Base-by-base conservation (phyloP, 2,113 vertebrate genomes). In the Prunella himalayana region DNA sequence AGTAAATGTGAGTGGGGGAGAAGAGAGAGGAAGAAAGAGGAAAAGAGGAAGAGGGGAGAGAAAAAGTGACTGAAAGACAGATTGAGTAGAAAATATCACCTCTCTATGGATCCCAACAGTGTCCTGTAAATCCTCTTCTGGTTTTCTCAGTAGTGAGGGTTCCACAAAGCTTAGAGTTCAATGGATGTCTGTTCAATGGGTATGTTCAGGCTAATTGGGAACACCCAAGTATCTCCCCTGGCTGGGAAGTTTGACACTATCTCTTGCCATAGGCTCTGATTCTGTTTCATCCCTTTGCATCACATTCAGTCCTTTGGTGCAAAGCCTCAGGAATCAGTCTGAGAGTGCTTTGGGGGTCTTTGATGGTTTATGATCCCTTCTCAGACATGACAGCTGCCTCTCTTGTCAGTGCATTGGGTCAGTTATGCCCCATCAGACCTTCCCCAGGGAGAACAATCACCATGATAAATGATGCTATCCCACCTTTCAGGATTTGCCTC, bases 361-460 rank as follows among this genome's bases (percentile, higher is more conserved):
- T 44, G 31, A 18, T 66, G 16, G 13, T 66, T 66, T 50, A 21
- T 59, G 71, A 27, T 51, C 44, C 9, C 44, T 76, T 42, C 61
- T 76, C 25, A 76, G 37, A 68, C 17, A 15, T 50, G 35, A 35
- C 44, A 50, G 31, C 31, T 76, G 44, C 37, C 27, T 68, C 16
- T 66, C 44, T 42, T 31, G 33, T 50, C 71, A 42, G 31, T 68
- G 6, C 44, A 44, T 44, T 42, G 53, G 27, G 22, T 37, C 53
- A 57, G 19, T 65, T n/a, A 35, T 42, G 11, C 22, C 30, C 45
- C 27, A 37, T 59, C 31, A 59, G 21, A 44, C 44, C 22, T 68
- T 44, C 27, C 22, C 22, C 0, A 0, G 47, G 18, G 14, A 23
- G 18, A 76, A 11, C 25, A 44, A 15, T 22, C 37, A 12, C 27